phyloP scores from a whole-genome alignment of 2,888 invertebrate genomes.

The Drosophila limbata region DNA sequence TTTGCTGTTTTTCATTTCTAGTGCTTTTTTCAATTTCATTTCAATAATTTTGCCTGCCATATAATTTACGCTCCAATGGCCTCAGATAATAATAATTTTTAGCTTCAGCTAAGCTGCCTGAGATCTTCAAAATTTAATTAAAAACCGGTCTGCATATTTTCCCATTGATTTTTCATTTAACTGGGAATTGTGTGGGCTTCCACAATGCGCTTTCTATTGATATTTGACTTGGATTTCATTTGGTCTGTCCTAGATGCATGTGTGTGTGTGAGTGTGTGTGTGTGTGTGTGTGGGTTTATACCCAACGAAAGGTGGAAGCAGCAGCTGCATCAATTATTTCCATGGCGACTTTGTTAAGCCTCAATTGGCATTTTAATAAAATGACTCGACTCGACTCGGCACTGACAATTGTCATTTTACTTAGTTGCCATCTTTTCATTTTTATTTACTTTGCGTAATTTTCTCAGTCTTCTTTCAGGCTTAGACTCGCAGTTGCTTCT shows the following conservation, averaged over 20 bases:
- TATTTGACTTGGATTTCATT: constrained; percentile 24
- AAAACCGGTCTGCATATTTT: constrained; percentile 70
- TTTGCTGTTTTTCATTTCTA: background rate
- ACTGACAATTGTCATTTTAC: constrained; percentile 15
- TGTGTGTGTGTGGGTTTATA: background rate
- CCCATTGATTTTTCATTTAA: constrained; percentile 56
- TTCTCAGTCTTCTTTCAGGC: constrained; percentile 8
- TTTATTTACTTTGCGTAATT: constrained; percentile 49
- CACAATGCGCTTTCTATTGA: constrained; percentile 39
- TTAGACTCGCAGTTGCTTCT: background rate
- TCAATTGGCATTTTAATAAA: constrained; percentile 60
- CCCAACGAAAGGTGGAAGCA: constrained; percentile 2
- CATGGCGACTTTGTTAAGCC: constrained; percentile 30
- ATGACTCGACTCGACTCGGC: constrained; percentile 5
- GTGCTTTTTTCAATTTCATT: constrained; percentile 23
- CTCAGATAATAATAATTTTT: constrained; percentile 48
- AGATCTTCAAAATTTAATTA: constrained; percentile 77
- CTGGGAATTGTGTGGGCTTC: constrained; percentile 9
- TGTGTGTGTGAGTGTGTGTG: background rate
- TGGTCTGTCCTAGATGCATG: background rate
- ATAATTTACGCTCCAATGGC: constrained; percentile 64
- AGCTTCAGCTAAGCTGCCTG: constrained; percentile 43
- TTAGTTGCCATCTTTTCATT: constrained; percentile 35
- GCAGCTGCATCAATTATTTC: constrained; percentile 45
- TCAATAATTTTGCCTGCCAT: constrained; percentile 46